These are phyloP conservation scores for Sussaba pulchella DNA, from an alignment of 2,888 invertebrate genomes.

Conservation along the genomic window DNA sequence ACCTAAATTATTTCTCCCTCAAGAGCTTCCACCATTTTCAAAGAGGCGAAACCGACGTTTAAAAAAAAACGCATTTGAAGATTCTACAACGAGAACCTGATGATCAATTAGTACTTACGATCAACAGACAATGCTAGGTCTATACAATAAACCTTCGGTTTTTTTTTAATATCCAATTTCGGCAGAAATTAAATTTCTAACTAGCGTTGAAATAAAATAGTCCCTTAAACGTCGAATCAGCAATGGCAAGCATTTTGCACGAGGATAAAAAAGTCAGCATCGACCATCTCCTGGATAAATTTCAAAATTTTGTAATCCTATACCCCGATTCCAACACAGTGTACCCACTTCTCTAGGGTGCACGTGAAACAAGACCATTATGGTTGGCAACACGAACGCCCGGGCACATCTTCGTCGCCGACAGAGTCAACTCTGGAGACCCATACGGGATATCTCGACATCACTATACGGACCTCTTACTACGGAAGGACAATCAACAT, in stretches of 20 bases:
- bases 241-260: neutral
- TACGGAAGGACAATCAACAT: conserved; percentile 57
- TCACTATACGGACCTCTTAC: conserved; percentile 36
- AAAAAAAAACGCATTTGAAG: no score
- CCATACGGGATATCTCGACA: conserved; percentile 48
- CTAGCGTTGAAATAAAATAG: no score
- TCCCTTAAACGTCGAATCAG: no score
- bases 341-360: conserved; percentile 6
- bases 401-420: conserved; percentile 15
- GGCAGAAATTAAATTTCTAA: no score
- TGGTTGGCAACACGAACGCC: conserved; percentile 44
- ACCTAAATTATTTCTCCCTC: no score
- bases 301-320: neutral
- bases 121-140: no score
- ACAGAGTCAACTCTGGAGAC: conserved; percentile 19
- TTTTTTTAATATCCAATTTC: no score
- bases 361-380: conserved; percentile 20
- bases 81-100: no score
- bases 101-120: no score
- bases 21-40: no score
- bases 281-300: neutral
- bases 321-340: neutral
- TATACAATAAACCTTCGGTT: no score
- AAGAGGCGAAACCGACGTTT: no score
- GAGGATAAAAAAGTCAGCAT: neutral